Evolutionary conservation across 1,140 invertebrate species (phyloP).

Genomic region (Schlechtendalia chinensis): DNA sequence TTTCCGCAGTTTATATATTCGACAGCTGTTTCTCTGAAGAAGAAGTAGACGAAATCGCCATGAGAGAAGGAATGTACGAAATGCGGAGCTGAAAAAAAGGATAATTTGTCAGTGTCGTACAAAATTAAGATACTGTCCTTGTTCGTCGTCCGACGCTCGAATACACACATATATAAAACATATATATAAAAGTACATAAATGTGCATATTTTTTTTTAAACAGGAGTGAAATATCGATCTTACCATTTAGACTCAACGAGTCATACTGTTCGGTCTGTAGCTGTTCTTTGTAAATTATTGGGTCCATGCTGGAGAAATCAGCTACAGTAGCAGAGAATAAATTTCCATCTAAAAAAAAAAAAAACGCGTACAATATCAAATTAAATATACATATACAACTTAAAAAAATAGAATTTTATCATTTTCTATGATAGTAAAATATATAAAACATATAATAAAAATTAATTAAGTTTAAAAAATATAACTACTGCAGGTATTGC

Average conservation of each 20-base stretch:
- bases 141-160: conserved; percentile 16
- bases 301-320: conserved; percentile 88
- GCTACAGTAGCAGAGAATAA: conserved; percentile 93
- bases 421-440: too few relatives aligned
- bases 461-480: too few relatives aligned
- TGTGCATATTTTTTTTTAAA: neutral
- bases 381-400: too few relatives aligned
- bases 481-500: too few relatives aligned
- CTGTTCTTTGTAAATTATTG: conserved; percentile 83
- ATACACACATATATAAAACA: neutral
- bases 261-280: conserved; percentile 83
- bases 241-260: conserved; percentile 73
- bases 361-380: neutral
- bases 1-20: conserved; percentile 96
- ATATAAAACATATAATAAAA: too few relatives aligned
- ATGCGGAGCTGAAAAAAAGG: conserved; percentile 69
- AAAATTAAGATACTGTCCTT: conserved; percentile 45
- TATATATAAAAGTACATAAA: neutral
- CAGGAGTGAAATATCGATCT: conserved; percentile 50
- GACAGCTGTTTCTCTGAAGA: conserved; percentile 92
- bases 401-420: too few relatives aligned
- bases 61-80: conserved; percentile 93
- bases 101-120: conserved; percentile 47
- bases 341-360: conserved; percentile 68
- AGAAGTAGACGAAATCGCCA: conserved; percentile 94